Base-by-base conservation (phyloP, 1,140 invertebrate genomes). In the Pseudomyrmex concolor region DNA sequence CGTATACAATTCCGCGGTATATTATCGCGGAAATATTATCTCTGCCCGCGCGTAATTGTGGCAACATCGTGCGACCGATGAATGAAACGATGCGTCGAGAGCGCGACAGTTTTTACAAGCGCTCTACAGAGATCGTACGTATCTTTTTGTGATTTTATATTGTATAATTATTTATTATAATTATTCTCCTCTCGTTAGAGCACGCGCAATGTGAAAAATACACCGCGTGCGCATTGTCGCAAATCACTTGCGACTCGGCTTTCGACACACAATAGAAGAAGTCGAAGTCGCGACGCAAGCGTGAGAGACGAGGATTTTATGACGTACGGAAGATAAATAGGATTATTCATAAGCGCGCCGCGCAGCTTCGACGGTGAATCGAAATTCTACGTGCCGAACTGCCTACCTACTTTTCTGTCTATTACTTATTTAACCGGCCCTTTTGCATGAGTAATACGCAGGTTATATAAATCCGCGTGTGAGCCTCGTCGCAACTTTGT, bases 341-440 rank as follows among this genome's bases (percentile, higher is more conserved):
- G 60, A 84, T 81, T 81, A 88, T 86, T 87, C 70, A 88, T 86
- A 84, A 84, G 15, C 73, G 34, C 73, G 25, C 25, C 48, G 74
- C 13, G 17, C n/a, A n/a, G 51, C 22, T 60, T 15, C 34, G 34
- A 48, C 50, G 54, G 51, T 50, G 10, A 50, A 67, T 84, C 76
- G 55, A 84, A 84, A 84, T 83, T 68, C 51, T 57, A 15, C 85
- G 45, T 87, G 60, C 60, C 67, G 19, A 63, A 67, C 86, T 82
- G 51, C 85, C 83, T 80, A 87, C 83, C 66, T 45, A 25, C 62
- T 71, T 59, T 71, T 60, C 60, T 67, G 57, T 48, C 66, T 59
- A 68, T 57, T 57, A 48, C 45, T 45, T 73, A 73, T 43, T 45
- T 64, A 66, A 0, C 4, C 50, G 12, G 51, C 78, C 68, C 73